phyloP scores from a whole-genome alignment of 2,113 vertebrate genomes.

The Crotalus helleri region DNA sequence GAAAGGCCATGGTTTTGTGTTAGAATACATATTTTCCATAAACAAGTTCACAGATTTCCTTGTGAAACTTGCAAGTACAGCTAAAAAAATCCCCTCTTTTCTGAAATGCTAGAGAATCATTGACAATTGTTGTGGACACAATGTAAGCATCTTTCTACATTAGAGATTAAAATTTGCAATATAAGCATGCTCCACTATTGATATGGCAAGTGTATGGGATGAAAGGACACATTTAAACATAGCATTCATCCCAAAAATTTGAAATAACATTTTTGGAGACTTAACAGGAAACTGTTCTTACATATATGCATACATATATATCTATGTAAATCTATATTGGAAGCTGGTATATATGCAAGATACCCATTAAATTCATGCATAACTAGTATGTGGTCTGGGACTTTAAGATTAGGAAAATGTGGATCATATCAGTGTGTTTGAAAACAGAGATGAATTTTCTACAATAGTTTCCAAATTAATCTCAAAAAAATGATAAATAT shows the following conservation, averaged over 20 bases:
- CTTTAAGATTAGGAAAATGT: background rate
- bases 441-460: background rate
- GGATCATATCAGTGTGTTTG: background rate
- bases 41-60: background rate
- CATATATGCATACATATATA: background rate
- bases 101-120: background rate
- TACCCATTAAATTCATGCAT: background rate
- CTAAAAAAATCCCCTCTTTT: background rate
- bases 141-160: background rate
- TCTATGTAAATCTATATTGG: background rate
- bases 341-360: background rate
- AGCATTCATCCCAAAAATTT: background rate
- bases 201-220: background rate
- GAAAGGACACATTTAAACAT: background rate
- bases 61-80: background rate
- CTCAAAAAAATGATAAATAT: background rate
- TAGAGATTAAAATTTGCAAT: background rate
- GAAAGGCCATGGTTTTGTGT: background rate
- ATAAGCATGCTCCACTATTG: background rate
- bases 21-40: background rate
- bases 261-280: background rate
- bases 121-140: background rate
- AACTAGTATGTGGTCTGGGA: background rate
- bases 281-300: background rate
- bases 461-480: background rate